phyloP scores from a whole-genome alignment of 2,888 invertebrate species.

The Clusia tigrina region DNA sequence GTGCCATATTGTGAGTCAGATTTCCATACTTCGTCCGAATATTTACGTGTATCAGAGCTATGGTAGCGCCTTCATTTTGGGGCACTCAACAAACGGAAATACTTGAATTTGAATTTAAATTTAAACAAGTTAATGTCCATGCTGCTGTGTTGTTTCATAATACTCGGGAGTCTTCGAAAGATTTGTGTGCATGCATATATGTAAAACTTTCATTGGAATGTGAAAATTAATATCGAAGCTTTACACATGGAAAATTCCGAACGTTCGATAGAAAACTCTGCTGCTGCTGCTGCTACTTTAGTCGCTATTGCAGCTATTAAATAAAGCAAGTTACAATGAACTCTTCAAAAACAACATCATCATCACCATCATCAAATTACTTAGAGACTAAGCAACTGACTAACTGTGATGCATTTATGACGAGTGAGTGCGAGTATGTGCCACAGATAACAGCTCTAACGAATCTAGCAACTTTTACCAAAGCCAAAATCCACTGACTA shows the following conservation, averaged over 20 bases:
- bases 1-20: too few species aligned
- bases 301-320: neutral
- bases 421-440: neutral
- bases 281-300: neutral
- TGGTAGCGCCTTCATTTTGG: too few species aligned
- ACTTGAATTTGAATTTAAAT: too few species aligned
- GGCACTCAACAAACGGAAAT: too few species aligned
- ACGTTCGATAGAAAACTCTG: slow-evolving; percentile 6
- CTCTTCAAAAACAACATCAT: slow-evolving; percentile 13
- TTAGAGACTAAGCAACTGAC: neutral
- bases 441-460: slow-evolving; percentile 42
- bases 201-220: neutral
- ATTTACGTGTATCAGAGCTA: too few species aligned
- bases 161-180: too few species aligned
- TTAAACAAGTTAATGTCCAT: too few species aligned
- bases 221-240: too few species aligned
- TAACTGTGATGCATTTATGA: neutral
- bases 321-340: neutral
- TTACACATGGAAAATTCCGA: slow-evolving; percentile 11
- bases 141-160: too few species aligned
- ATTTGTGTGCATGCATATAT: neutral
- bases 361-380: slow-evolving; percentile 8
- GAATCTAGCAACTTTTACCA: slow-evolving; percentile 54
- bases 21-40: too few species aligned
- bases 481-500: slow-evolving; percentile 19